phyloP scores from a whole-genome alignment of 1,140 invertebrate species.

The Acromyrmex echinatior region DNA sequence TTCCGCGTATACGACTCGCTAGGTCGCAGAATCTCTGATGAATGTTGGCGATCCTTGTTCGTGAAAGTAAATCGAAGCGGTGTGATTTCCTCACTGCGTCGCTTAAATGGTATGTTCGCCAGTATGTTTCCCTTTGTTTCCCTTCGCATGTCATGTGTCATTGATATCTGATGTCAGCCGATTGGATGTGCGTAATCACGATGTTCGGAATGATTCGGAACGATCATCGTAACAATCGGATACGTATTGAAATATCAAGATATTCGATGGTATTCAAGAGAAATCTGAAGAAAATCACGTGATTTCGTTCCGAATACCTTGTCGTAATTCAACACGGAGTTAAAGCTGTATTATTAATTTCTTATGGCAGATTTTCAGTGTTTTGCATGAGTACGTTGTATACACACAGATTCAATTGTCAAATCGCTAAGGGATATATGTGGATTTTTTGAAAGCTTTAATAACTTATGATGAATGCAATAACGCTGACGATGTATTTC shows the following conservation, averaged over 20 bases:
- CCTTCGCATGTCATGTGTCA: not conserved
- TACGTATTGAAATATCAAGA: not conserved
- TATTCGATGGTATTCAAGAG: constrained; percentile 7
- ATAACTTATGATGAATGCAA: not conserved
- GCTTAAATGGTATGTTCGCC: constrained; percentile 67
- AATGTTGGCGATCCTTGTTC: constrained; percentile 11
- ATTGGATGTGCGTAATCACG: constrained; percentile 24
- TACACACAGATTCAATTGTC: not conserved
- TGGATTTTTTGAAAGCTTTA: not conserved
- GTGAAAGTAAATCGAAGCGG: constrained; percentile 63
- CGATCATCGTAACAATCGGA: too few species aligned
- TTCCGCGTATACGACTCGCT: too few species aligned
- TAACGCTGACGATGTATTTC: not conserved
- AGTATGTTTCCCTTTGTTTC: not conserved
- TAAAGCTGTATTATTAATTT: not conserved
- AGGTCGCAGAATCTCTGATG: constrained; percentile 23
- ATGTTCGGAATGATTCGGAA: not conserved
- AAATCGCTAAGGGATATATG: not conserved
- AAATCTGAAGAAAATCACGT: constrained; percentile 17
- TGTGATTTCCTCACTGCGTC: constrained; percentile 56
- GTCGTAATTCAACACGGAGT: not conserved
- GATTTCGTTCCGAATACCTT: not conserved
- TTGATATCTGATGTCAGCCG: not conserved
- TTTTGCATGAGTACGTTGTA: not conserved
- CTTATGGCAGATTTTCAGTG: not conserved